Evolutionary conservation across 2,888 invertebrate genomes (phyloP), one percentile per base, ranked within the genome.

Genomic region (Tipula unca): DNA sequence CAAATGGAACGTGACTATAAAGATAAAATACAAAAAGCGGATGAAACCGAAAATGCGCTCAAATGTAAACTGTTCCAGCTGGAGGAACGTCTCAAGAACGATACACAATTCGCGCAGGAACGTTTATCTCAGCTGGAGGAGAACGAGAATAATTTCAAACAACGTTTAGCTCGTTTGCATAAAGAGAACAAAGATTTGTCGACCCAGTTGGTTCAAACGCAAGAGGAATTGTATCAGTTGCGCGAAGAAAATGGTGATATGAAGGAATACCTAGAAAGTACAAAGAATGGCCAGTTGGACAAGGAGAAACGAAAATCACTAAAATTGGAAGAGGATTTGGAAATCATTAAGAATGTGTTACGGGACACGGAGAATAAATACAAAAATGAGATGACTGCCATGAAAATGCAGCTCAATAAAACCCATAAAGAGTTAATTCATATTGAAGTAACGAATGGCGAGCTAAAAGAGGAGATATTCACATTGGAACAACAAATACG

Each of bases 391-490:
- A 88, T 93, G 85, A 92, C 92, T 13, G 87, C 89, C 14, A 89
- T 93, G 85, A 92, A 92, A 85, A 91, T 91, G 82, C 93, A 93
- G 87, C 89, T 94, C 85, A 90, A 89, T 69, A 91, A 93, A 85
- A 87, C 92, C 29, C 91, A 91, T 87, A 93, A 93, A 89, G 92
- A 93, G 87, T 91, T 93, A 86, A 92, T 93, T 88, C 94, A 95
- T 86, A 90, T 93, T 86, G 94, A 94, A 88, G 94, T 94, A 83
- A 94, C 93, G 35, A 94, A 94, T 87, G 92, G 93, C 86, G 94
- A 94, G 90, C 90, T 95, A 10, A 93, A 92, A 88, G 94, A 95
- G 89, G 94, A 94, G 92, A 94, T 95, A 35, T 92, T 93, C 89
- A 93, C 93, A 87, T 90, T 94, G 88, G 93, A 93, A 89, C 91